These are phyloP conservation scores for Parapristionchus giblindavisi DNA, from an alignment of 2,888 invertebrate genomes.

Conservation along the genomic window DNA sequence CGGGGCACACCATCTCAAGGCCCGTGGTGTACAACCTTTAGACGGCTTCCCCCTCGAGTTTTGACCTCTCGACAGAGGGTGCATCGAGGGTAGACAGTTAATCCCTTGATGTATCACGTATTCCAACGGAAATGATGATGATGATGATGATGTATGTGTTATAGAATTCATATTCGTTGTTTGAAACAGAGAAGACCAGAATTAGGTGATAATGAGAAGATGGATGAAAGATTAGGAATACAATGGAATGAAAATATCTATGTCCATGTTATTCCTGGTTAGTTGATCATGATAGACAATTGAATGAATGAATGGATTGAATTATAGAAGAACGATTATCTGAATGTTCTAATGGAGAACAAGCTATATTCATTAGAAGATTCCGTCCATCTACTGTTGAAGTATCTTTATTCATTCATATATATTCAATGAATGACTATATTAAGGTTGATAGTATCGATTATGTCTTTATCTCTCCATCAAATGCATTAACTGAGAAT, in stretches of 20 bases:
- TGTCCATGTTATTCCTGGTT: slow-evolving; percentile 21
- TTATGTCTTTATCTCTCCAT: too few species aligned
- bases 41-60: too few species aligned
- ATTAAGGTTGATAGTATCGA: not conserved
- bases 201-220: slow-evolving; percentile 3
- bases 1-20: not conserved
- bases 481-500: too few species aligned
- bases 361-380: slow-evolving; percentile 32
- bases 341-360: slow-evolving; percentile 4
- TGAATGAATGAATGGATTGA: not conserved
- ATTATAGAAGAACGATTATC: not conserved
- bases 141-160: not conserved
- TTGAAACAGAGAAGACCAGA: slow-evolving; percentile 21
- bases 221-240: slow-evolving; percentile 24
- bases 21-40: too few species aligned
- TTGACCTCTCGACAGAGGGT: too few species aligned
- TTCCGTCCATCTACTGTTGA: slow-evolving; percentile 45
- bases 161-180: slow-evolving; percentile 30
- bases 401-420: slow-evolving; percentile 37
- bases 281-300: not conserved
- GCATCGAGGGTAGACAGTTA: too few species aligned
- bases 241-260: slow-evolving; percentile 24
- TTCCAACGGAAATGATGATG: not conserved
- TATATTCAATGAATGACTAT: not conserved
- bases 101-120: too few species aligned